These are phyloP conservation scores for Sparidentex hasta DNA, from an alignment of 2,797 vertebrate genomes.

Conservation along the genomic window DNA sequence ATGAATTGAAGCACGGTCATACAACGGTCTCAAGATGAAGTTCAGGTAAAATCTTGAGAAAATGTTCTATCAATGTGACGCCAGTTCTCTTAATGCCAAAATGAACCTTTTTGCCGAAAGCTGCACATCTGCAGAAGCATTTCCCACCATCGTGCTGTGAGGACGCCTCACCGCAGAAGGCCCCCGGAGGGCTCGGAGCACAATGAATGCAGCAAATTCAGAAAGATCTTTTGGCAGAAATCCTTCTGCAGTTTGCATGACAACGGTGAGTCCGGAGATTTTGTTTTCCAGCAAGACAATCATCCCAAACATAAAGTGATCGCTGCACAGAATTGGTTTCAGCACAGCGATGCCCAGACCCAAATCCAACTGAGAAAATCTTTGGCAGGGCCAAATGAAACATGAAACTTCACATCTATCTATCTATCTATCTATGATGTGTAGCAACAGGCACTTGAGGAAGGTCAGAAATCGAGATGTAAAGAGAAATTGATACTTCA, in stretches of 20 bases:
- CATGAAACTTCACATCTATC: not conserved
- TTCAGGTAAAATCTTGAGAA: too few relatives aligned
- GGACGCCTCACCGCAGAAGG: not conserved
- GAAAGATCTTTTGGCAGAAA: constrained; percentile 4
- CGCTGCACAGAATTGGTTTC: not conserved
- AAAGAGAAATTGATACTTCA: constrained; percentile 3
- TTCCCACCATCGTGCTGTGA: not conserved
- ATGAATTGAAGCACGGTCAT: too few relatives aligned
- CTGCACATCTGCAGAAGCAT: not conserved
- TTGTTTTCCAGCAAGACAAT: constrained; percentile 11
- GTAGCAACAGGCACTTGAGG: not conserved
- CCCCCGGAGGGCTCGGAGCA: not conserved
- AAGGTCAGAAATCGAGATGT: not conserved
- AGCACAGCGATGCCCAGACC: too few relatives aligned
- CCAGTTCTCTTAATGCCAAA: not conserved
- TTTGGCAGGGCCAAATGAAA: not conserved
- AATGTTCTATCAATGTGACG: too few relatives aligned
- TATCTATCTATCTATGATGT: constrained; percentile 13
- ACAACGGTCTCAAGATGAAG: too few relatives aligned
- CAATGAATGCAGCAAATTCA: constrained; percentile 1
- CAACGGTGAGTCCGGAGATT: constrained; percentile 1
- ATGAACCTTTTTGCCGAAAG: not conserved
- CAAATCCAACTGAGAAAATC: not conserved
- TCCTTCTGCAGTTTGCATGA: not conserved
- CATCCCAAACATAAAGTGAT: constrained; percentile 5